These are phyloP conservation scores for Adelosebastes latens DNA, from an alignment of 2,797 vertebrate genomes.

Conservation along the genomic window DNA sequence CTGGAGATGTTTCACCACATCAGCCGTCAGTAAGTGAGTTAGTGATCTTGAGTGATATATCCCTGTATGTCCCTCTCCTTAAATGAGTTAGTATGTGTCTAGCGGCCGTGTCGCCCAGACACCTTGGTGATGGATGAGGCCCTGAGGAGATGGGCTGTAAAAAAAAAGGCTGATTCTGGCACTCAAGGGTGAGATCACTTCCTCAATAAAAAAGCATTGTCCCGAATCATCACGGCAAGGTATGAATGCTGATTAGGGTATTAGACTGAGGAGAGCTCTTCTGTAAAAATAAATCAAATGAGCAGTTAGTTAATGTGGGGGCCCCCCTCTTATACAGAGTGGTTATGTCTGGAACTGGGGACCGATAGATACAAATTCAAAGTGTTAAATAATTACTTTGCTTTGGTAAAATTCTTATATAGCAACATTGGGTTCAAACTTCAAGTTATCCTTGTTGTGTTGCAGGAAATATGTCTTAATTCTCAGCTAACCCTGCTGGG, in stretches of 20 bases:
- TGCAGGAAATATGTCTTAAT: background rate
- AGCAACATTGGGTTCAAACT: background rate
- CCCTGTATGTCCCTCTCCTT: conserved; percentile 64
- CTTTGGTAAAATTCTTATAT: background rate
- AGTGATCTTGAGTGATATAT: conserved; percentile 79
- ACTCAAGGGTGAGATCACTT: conserved; percentile 98
- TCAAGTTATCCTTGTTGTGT: background rate
- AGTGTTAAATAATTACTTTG: conserved; percentile 18
- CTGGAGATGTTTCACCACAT: conserved; percentile 88
- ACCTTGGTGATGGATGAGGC: conserved; percentile 94
- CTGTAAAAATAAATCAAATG: conserved; percentile 88
- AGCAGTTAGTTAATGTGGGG: conserved; percentile 57
- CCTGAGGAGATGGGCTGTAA: conserved; percentile 92
- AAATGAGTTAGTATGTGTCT: conserved; percentile 81
- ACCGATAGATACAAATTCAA: background rate
- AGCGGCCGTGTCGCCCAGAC: conserved; percentile 90
- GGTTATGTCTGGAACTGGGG: conserved; percentile 4
- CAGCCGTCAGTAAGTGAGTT: conserved; percentile 94
- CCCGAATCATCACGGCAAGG: conserved; percentile 95
- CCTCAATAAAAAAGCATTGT: conserved; percentile 97
- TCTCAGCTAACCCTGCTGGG: background rate
- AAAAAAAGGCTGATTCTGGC: conserved; percentile 92
- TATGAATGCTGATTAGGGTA: conserved; percentile 98
- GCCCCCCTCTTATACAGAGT: conserved; percentile 6
- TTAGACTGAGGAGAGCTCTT: conserved; percentile 93